Percentiles rank a stretch among this genome's conserved stretches.
Conservation (phyloP, 2,888 invertebrate species). For the Cerastoderma edule region DNA sequence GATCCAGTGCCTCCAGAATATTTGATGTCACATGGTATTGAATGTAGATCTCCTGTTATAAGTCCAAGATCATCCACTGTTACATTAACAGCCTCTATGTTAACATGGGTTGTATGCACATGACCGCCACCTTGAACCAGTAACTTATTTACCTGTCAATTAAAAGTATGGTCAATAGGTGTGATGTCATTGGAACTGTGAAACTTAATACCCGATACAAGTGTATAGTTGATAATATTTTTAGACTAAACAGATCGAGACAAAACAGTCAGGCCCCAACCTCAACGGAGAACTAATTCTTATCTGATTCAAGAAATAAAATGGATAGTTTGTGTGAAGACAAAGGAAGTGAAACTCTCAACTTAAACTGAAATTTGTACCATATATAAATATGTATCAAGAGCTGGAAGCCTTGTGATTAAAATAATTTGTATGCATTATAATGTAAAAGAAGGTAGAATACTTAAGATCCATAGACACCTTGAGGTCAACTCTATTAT, state of each 20-base stretch:
- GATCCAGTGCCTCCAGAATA: slow-evolving; percentile 60
- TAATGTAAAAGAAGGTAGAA: no score
- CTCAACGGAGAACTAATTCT: no score
- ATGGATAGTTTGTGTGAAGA: not conserved
- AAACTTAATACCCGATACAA: no score
- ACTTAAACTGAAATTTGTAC: no score
- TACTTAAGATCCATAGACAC: slow-evolving; percentile 46
- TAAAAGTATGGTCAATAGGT: not conserved
- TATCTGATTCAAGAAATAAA: not conserved
- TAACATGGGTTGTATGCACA: slow-evolving; percentile 67
- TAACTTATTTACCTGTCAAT: slow-evolving; percentile 60
- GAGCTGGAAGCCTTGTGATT: no score
- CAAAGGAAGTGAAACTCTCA: no score
- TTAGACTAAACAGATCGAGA: no score
- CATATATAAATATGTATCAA: no score
- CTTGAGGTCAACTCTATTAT: slow-evolving; percentile 59
- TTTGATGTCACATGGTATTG: slow-evolving; percentile 48
- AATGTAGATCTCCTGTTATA: slow-evolving; percentile 69
- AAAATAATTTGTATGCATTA: no score
- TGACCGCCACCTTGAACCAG: slow-evolving; percentile 69
- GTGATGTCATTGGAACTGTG: no score
- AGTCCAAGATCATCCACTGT: slow-evolving; percentile 74
- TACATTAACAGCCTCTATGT: slow-evolving; percentile 62
- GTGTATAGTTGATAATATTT: no score
- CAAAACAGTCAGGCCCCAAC: no score